These are phyloP conservation scores for Uropetala carovei DNA, from an alignment of 2,888 invertebrate genomes.

Conservation along the genomic window DNA sequence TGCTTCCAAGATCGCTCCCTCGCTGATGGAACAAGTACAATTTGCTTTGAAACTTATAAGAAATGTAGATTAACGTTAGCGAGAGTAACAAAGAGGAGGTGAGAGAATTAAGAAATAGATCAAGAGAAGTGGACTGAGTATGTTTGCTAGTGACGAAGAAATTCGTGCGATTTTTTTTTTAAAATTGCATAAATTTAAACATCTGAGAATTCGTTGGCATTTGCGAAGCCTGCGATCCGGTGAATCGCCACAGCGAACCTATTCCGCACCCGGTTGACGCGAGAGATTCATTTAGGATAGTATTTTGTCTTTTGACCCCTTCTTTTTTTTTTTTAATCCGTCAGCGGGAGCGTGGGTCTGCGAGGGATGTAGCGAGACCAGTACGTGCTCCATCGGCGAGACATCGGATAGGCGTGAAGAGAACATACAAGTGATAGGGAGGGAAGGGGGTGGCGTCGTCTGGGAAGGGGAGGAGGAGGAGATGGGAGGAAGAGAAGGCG, in stretches of 20 bases:
- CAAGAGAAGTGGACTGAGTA: too few relatives aligned
- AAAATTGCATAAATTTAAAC: too few relatives aligned
- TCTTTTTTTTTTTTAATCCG: neutral
- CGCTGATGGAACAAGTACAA: too few relatives aligned
- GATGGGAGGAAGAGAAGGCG: neutral
- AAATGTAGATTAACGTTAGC: too few relatives aligned
- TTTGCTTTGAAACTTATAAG: too few relatives aligned
- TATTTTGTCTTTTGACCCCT: neutral
- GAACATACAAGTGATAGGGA: conserved; percentile 45
- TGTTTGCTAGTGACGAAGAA: too few relatives aligned
- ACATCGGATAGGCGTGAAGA: conserved; percentile 63
- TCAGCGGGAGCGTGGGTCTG: neutral
- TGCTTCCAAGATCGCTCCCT: too few relatives aligned
- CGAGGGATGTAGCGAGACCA: conserved; percentile 30
- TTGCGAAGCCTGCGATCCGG: neutral
- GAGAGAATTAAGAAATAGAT: too few relatives aligned
- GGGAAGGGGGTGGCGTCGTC: conserved; percentile 33
- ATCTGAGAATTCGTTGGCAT: neutral
- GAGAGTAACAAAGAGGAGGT: too few relatives aligned
- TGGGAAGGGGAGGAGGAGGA: neutral
- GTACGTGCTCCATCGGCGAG: conserved; percentile 50
- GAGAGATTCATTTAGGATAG: too few relatives aligned
- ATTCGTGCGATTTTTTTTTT: too few relatives aligned
- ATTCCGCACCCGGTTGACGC: neutral
- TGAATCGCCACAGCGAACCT: neutral